Evolutionary conservation across 2,888 invertebrate species (phyloP), one percentile per base, ranked within the genome.

Genomic region (Protonemura montana): DNA sequence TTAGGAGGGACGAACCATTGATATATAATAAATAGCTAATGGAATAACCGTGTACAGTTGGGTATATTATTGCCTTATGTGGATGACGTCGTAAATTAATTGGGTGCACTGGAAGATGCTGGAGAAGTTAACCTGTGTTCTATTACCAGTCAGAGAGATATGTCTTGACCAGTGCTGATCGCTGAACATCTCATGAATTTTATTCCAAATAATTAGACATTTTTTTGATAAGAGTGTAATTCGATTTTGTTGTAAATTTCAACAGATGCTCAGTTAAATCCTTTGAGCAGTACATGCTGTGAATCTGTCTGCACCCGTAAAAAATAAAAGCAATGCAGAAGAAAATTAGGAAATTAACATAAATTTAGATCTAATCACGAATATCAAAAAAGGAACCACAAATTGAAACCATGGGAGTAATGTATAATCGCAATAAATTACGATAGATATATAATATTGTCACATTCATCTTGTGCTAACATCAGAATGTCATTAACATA

Each of bases 401-500:
- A 59, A 59, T 59, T 21, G 59, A 59, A 59, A 59, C 59, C 59
- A 21, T 21, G 2, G 59, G 16, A 59, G 59, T 59, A 59, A 59
- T 59, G 59, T 59, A 59, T 59, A 59, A 7, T 59, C 59, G 59
- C 59, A 59, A 81, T 81, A 81, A 81, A 81, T 81, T 29, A 30
- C 81, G 16, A 30, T 81, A n/a, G 27, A 81, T 81, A 81, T 28
- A 81, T 30, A 59, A 59, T 59, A 59, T 59, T 59, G 81, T 81
- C 81, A 81, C 81, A 81, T 81, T 81, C 81, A 81, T 81, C 81
- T 81, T 42, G 30, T 41, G 25, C 5, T 28, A 42, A 42, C 42
- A 41, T 83, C 83, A 42, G 83, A 41, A 42, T 25, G 42, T 83
- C 25, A 84, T 84, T 84, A 84, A 84, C 84, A 84, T 84, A 84